Conservation (phyloP, 1,140 invertebrate species). For the Papilio machaon region DNA sequence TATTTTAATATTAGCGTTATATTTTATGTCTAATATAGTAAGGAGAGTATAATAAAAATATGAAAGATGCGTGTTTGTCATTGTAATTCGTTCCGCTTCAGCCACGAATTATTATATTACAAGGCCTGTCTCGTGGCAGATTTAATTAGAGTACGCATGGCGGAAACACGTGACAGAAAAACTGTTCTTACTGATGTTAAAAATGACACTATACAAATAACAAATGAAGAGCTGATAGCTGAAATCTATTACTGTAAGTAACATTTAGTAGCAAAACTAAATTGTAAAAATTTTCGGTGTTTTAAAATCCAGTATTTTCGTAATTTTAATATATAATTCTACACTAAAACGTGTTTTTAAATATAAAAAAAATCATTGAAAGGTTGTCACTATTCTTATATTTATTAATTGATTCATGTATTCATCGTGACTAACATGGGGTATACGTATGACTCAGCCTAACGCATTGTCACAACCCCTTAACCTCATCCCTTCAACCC, state of each 20-base stretch:
- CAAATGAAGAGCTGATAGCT: too few species aligned
- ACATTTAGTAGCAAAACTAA: too few species aligned
- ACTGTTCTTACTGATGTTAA: neutral
- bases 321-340: too few species aligned
- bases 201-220: neutral
- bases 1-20: neutral
- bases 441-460: slow-evolving; percentile 11
- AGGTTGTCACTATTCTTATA: neutral
- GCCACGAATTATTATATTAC: slow-evolving; percentile 48
- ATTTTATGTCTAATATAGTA: slow-evolving; percentile 49
- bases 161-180: neutral
- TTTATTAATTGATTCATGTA: neutral
- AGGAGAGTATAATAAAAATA: slow-evolving; percentile 54
- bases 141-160: neutral
- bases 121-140: slow-evolving; percentile 2
- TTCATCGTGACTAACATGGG: slow-evolving; percentile 20
- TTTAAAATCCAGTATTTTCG: too few species aligned
- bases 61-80: slow-evolving; percentile 50
- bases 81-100: slow-evolving; percentile 45
- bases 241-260: too few species aligned
- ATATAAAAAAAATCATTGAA: too few species aligned
- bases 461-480: neutral
- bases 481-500: neutral
- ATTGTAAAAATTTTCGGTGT: too few species aligned
- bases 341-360: too few species aligned